These are phyloP conservation scores for Calonectris borealis DNA, from an alignment of 2,113 vertebrate genomes.

Conservation along the genomic window DNA sequence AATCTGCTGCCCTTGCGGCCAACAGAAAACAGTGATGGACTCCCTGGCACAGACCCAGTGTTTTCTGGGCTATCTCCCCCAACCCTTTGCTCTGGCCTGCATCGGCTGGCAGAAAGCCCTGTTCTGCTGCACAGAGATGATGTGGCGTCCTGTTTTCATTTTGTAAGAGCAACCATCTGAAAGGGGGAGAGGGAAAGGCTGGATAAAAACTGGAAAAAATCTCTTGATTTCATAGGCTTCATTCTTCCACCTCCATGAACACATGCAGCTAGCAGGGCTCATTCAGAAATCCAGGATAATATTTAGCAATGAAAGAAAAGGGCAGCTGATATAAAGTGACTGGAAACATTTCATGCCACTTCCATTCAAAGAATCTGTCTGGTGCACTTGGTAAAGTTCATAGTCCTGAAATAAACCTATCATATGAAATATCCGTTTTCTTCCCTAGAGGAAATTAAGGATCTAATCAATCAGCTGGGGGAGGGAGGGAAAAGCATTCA, in stretches of 20 bases:
- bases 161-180: background rate
- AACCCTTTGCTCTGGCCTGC: background rate
- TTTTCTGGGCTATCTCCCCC: background rate
- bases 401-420: background rate
- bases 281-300: constrained; percentile 22
- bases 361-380: background rate
- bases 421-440: background rate
- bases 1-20: background rate
- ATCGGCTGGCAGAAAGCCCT: background rate
- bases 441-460: constrained; percentile 78
- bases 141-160: background rate
- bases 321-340: constrained; percentile 17
- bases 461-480: constrained; percentile 78
- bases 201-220: background rate
- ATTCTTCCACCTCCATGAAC: constrained; percentile 14
- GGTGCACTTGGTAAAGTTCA: background rate
- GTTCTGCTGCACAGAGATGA: background rate
- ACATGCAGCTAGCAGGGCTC: background rate
- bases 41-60: background rate
- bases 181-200: background rate
- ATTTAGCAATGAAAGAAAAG: background rate
- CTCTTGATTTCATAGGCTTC: background rate
- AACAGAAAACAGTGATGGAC: background rate
- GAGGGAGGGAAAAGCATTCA: constrained; percentile 71
- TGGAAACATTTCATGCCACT: constrained; percentile 4